Evolutionary conservation across 2,113 vertebrate species (phyloP), one percentile per base, ranked within the genome.

Genomic region (Myrmecophaga tridactyla): DNA sequence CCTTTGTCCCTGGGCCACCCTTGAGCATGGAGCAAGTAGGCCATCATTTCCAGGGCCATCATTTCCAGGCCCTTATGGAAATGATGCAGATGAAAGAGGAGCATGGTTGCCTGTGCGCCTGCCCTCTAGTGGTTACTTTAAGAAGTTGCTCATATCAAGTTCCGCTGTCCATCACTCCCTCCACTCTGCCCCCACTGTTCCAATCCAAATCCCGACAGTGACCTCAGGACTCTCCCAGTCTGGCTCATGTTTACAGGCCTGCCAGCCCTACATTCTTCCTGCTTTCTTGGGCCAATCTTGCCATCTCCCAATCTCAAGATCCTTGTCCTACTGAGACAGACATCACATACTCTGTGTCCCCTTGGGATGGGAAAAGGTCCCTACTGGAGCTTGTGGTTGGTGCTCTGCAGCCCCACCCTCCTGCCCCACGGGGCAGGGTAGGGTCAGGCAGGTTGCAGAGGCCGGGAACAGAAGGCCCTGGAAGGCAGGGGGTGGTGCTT

Each of bases 111-210:
- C 53, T 21, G 39, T 10, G 13, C 6, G 1, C 78, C 70, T 58
- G 46, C 89, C 89, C 72, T 29, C 95, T 95, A n/a, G 81, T 84
- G 97, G 92, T 34, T 72, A 23, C 6, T 1, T 0, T 4, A 29
- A 72, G 51, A 70, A 95, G 48, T 27, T 23, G 85, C 70, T 23
- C 31, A 0, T 9, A 31, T 80, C 63, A 43, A 10, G 9, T 10
- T 18, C 6, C 8, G 4, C 9, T 8, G 9, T 8, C 39, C 23
- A 0, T 15, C 34, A n/a, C 39, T 0, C 48, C 29, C 41, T 20
- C 41, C 1, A 9, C 18, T 4, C 1, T 6, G 6, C 25, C 14
- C 2, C 3, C 1, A 15, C 31, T 39, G 46, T 25, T 41, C 34
- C 76, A 62, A 43, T 21, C 43, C 63, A 46, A n/a, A 34, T 39